phyloP scores from a whole-genome alignment of 2,113 vertebrate species.

The Limnothrissa miodon region DNA sequence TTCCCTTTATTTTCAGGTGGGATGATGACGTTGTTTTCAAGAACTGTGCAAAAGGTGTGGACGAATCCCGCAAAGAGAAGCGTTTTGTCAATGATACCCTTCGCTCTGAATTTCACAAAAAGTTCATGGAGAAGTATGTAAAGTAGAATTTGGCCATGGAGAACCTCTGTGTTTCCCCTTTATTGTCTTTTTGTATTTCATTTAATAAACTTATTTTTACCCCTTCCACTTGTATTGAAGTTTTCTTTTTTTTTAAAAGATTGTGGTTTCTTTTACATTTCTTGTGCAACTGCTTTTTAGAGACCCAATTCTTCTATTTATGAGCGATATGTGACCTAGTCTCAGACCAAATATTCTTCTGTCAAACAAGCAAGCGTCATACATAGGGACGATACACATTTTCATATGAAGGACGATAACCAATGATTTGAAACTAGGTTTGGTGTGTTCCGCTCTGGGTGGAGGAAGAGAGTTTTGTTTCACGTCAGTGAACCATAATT shows the following conservation, averaged over 20 bases:
- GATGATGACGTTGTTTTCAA: conserved; percentile 99
- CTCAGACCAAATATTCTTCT: too few species aligned
- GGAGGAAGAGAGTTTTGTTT: too few species aligned
- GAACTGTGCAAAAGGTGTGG: conserved; percentile 97
- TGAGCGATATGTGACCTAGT: too few species aligned
- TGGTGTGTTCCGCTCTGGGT: too few species aligned
- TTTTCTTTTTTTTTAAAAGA: too few species aligned
- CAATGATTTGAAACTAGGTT: too few species aligned
- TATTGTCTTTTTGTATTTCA: neutral
- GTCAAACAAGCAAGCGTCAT: too few species aligned
- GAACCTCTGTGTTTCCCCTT: neutral
- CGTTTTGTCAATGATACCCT: conserved; percentile 95
- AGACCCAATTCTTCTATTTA: too few species aligned
- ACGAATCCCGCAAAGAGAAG: conserved; percentile 93
- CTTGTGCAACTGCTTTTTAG: neutral
- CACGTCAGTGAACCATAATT: too few species aligned
- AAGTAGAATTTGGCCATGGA: conserved; percentile 71
- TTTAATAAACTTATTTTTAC: conserved; percentile 1
- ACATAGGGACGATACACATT: too few species aligned
- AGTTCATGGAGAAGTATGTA: conserved; percentile 99
- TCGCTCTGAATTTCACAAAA: conserved; percentile 83
- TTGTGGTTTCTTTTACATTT: neutral
- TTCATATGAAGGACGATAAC: too few species aligned
- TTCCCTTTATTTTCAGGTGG: conserved; percentile 77
- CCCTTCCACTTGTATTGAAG: neutral